Evolutionary conservation across 1,140 invertebrate species (phyloP), one percentile per base, ranked within the genome.

Genomic region (Helicorthomorpha holstii): DNA sequence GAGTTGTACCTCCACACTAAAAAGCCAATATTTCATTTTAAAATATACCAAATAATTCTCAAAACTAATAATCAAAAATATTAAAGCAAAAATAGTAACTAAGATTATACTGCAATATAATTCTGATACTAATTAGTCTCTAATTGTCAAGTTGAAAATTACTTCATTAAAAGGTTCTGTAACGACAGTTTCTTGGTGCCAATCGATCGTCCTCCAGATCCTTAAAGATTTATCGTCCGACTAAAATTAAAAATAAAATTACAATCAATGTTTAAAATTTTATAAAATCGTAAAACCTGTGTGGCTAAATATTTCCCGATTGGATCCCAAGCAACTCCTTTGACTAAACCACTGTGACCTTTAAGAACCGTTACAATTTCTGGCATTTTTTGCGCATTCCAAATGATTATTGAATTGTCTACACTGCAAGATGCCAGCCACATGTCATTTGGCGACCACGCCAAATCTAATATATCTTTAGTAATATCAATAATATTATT

Each of bases 281-380:
- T 29, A 54, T 4, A 26, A 27, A 55, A 48, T 45, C 14, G 4
- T 23, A 47, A 56, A 59, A 69, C 67, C 60, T 96, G 94, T 24
- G 89, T 89, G 2, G 92, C 91, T 29, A 98, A 69, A 66, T 93
- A 98, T 70, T 93, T 93, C 1, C 94, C 93, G 51, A 95, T 81
- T 1, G 95, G 95, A 71, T 98, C 95, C 92, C 93, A 98, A n/a
- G 87, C 82, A 10, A 98, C 85, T 21, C 95, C 95, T 73, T 94
- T 94, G 0, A 98, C 92, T 56, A 96, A 72, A 2, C 91, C 90
- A 14, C 81, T 83, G 65, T 98, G 94, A 0, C 90, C 92, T 61
- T 82, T 85, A 2, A 96, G 66, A 1, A 67, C 62, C 3, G 63
- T 59, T 26, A 71, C 54, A 58, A 70, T 66, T 58, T 74, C 73